phyloP scores from a whole-genome alignment of 2,888 invertebrate genomes.

The Andrena bucephala region DNA sequence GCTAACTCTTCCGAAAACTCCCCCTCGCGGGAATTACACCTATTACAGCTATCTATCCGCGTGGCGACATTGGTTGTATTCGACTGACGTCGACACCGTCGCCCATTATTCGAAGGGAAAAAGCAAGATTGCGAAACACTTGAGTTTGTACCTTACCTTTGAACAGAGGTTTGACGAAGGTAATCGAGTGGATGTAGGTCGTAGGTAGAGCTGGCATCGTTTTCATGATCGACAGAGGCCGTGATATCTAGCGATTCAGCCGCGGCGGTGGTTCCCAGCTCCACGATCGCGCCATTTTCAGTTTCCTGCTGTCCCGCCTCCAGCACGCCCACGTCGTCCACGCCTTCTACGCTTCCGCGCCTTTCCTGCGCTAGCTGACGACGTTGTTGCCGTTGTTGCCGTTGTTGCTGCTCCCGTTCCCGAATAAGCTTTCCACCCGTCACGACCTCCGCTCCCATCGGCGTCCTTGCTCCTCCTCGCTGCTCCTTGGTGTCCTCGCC shows the following conservation, averaged over 20 bases:
- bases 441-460: slow-evolving; percentile 47
- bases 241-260: slow-evolving; percentile 71
- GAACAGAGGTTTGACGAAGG: slow-evolving; percentile 67
- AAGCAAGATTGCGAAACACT: not conserved
- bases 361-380: slow-evolving; percentile 70
- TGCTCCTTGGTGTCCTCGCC: slow-evolving; percentile 39
- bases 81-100: too few species aligned
- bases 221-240: slow-evolving; percentile 67
- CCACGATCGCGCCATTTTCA: slow-evolving; percentile 83
- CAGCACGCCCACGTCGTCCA: slow-evolving; percentile 83
- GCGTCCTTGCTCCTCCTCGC: not conserved
- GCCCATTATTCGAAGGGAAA: not conserved
- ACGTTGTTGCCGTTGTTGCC: slow-evolving; percentile 59
- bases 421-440: slow-evolving; percentile 6
- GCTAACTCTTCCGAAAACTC: not conserved
- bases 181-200: slow-evolving; percentile 76
- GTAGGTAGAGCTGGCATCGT: slow-evolving; percentile 70
- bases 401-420: slow-evolving; percentile 25
- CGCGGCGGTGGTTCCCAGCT: slow-evolving; percentile 61
- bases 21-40: not conserved
- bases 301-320: slow-evolving; percentile 83
- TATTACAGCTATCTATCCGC: too few species aligned
- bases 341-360: slow-evolving; percentile 76
- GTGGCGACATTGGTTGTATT: too few species aligned
- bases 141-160: slow-evolving; percentile 68